A percentile compares a stretch with the other conserved stretches of the same genome.
phyloP scores from a whole-genome alignment of 2,113 vertebrate species.

The Cheirogaleus medius region DNA sequence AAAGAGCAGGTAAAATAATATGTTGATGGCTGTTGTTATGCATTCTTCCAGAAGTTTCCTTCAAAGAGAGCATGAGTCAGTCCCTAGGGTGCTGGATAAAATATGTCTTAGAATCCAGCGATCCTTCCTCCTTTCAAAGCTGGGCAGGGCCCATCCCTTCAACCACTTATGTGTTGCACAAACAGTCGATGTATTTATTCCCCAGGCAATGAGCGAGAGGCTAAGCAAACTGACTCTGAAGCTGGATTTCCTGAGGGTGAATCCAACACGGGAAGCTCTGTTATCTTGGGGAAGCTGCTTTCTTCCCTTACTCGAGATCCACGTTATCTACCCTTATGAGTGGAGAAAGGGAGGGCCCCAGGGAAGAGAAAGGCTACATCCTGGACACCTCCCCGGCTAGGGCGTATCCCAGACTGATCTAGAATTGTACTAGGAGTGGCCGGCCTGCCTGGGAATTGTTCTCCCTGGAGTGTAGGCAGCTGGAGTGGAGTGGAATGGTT shows the following conservation, averaged over 20 bases:
- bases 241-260: neutral
- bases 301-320: neutral
- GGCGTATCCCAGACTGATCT: neutral
- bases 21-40: neutral
- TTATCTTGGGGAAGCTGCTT: neutral
- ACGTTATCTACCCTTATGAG: neutral
- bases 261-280: neutral
- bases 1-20: neutral
- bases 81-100: neutral
- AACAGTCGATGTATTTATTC: neutral
- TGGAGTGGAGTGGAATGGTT: neutral
- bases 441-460: neutral
- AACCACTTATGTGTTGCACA: too few species aligned
- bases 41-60: neutral
- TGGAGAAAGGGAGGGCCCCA: neutral
- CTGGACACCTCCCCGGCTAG: neutral
- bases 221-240: neutral
- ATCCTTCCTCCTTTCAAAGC: neutral
- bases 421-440: neutral
- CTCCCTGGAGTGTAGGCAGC: neutral
- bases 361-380: neutral
- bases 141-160: neutral
- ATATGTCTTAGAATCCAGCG: neutral
- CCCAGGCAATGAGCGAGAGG: neutral
- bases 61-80: neutral